These are phyloP conservation scores for Ursus arctos DNA, from an alignment of 2,113 vertebrate species.

Conservation along the genomic window DNA sequence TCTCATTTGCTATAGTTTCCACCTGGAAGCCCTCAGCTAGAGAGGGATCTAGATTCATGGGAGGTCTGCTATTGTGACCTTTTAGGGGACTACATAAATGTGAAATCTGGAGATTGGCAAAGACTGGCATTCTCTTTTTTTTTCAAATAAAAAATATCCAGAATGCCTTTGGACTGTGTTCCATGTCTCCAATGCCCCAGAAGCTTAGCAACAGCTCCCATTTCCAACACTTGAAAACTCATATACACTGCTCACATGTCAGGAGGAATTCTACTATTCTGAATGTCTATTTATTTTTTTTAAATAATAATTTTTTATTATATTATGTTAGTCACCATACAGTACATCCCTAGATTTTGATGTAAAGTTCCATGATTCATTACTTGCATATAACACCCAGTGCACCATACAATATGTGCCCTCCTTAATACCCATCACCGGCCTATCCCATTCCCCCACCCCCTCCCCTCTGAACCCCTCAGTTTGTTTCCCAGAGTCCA, in stretches of 20 bases:
- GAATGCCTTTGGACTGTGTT: background rate
- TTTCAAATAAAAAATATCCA: background rate
- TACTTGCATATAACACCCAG: too few species aligned
- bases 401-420: too few species aligned
- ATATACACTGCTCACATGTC: background rate
- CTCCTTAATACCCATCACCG: too few species aligned
- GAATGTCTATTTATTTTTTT: background rate
- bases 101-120: background rate
- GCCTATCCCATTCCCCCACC: too few species aligned
- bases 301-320: too few species aligned
- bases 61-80: background rate
- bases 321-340: too few species aligned
- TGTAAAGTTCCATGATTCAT: too few species aligned
- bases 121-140: background rate
- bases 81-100: background rate
- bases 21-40: conserved; percentile 2
- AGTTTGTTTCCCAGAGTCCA: too few species aligned
- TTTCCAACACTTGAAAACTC: background rate
- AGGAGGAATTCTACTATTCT: background rate
- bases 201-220: background rate
- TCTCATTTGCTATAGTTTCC: background rate
- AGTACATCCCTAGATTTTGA: too few species aligned
- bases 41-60: background rate
- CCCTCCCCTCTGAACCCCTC: too few species aligned
- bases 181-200: background rate